Conservation (phyloP, 2,888 invertebrate genomes). For the Pristionchus arcanus region DNA sequence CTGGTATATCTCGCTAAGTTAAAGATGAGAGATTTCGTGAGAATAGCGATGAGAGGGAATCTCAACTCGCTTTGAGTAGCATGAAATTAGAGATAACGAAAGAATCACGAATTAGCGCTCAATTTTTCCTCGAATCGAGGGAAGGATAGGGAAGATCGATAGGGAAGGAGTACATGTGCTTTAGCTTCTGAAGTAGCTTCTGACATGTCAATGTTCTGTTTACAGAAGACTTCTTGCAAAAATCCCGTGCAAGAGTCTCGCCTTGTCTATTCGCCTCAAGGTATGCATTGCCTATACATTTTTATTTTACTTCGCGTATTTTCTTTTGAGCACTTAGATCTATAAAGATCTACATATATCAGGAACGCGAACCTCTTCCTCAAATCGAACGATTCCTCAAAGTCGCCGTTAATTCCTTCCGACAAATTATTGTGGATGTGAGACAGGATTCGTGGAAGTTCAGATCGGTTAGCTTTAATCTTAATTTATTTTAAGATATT, state of each 20-base stretch:
- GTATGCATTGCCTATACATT: neutral
- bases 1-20: no score
- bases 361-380: slow-evolving; percentile 45
- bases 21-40: no score
- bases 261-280: neutral
- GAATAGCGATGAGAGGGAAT: no score
- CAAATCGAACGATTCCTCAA: slow-evolving; percentile 40
- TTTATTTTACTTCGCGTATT: neutral
- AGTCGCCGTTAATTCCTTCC: neutral
- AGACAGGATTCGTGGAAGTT: slow-evolving; percentile 40
- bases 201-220: neutral
- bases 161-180: no score
- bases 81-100: no score
- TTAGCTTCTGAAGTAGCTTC: no score
- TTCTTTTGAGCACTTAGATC: no score
- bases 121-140: no score
- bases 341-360: no score
- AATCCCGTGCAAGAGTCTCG: neutral
- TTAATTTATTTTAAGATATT: neutral
- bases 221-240: neutral
- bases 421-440: slow-evolving; percentile 22
- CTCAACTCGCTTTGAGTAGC: no score
- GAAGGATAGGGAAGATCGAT: no score
- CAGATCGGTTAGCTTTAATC: neutral
- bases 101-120: no score